These are phyloP conservation scores for Cordilura impudica DNA, from an alignment of 2,888 invertebrate genomes.

Conservation along the genomic window DNA sequence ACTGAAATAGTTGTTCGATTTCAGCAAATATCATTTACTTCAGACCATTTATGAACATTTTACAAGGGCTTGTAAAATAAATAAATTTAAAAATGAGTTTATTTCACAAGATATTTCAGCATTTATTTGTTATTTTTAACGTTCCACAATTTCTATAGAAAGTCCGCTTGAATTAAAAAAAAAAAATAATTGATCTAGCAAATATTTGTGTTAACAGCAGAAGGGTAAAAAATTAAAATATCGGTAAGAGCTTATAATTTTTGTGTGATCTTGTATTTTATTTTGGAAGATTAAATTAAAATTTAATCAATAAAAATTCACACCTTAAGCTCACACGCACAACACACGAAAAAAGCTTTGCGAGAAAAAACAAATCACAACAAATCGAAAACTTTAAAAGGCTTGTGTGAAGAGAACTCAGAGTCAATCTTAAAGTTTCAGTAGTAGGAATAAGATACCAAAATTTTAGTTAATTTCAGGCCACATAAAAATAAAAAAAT, in stretches of 20 bases:
- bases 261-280: neutral
- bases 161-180: neutral
- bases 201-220: neutral
- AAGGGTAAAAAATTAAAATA: neutral
- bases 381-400: constrained; percentile 31
- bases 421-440: constrained; percentile 31
- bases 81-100: no score
- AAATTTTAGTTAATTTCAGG: neutral
- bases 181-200: neutral
- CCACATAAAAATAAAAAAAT: neutral
- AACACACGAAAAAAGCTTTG: constrained; percentile 22
- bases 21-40: no score
- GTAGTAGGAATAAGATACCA: constrained; percentile 28
- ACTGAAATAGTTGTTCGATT: no score
- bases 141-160: neutral
- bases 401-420: constrained; percentile 5
- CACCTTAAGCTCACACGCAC: constrained; percentile 33
- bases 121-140: no score
- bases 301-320: constrained; percentile 23
- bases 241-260: constrained; percentile 8
- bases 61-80: no score
- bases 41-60: no score
- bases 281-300: constrained; percentile 2
- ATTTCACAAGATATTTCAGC: no score
- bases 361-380: constrained; percentile 8